Percentiles rank a stretch among this genome's conserved stretches.
Evolutionary conservation across 2,797 vertebrate genomes (phyloP).

Genomic region (Sebastes alutus): DNA sequence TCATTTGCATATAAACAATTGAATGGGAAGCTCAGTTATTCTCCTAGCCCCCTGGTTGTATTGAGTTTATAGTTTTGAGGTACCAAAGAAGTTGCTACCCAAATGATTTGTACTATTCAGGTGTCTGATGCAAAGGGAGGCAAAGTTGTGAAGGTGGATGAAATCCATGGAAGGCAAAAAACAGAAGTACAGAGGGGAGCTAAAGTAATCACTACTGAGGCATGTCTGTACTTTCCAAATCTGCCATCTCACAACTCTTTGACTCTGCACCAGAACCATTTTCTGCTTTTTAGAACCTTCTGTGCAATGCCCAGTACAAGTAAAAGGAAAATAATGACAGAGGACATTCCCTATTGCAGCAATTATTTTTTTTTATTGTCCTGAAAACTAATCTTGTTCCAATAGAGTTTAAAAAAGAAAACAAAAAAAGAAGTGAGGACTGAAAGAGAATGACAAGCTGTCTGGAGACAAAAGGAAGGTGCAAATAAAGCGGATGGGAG

Average conservation of each 20-base stretch:
- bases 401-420: neutral
- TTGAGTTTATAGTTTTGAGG: constrained; percentile 18
- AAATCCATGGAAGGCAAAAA: constrained; percentile 10
- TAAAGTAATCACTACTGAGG: constrained; percentile 34
- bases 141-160: constrained; percentile 4
- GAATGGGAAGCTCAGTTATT: neutral
- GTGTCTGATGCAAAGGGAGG: constrained; percentile 31
- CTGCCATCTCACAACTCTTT: neutral
- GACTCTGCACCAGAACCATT: neutral
- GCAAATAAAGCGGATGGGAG: neutral
- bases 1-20: constrained; percentile 45
- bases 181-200: neutral
- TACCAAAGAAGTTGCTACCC: constrained; percentile 5
- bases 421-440: neutral
- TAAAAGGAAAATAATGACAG: neutral
- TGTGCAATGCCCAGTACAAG: neutral
- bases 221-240: constrained; percentile 23
- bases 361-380: neutral
- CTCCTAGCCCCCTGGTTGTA: constrained; percentile 8
- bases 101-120: constrained; percentile 33
- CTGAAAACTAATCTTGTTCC: constrained; percentile 1
- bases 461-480: neutral
- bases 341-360: neutral
- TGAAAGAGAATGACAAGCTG: neutral
- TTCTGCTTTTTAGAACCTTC: neutral